Base-by-base conservation (phyloP, 2,113 vertebrate species). In the Monopterus albus region DNA sequence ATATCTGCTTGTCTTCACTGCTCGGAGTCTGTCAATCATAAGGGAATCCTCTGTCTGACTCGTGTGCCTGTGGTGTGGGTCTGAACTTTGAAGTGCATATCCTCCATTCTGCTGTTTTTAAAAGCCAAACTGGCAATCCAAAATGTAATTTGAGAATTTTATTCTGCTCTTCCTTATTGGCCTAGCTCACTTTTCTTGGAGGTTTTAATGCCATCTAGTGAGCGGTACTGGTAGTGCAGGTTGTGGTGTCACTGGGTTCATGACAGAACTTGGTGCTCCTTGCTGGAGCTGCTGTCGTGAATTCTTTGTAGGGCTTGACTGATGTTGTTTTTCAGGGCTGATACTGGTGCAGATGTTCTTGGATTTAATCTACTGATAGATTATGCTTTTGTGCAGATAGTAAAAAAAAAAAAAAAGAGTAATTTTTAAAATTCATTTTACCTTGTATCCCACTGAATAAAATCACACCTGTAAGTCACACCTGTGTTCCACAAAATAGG, bases 191-290 rank as follows among this genome's bases (percentile, higher is more conserved):
- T 67, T 75, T 56, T 73, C 33, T 17, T 46, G 15, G 9, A 15
- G 17, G 3, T 72, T 69, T 73, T 2, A 7, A 42, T 76, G 13
- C 90, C 91, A 83, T 84, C 92, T 90, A 86, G 85, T 47, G 91
- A 29, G 28, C 2, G 0, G 6, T 7, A 15, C 10, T 13, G 78
- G 10, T 68, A 80, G 62, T 81, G 80, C 86, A 83, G 58, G 56
- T 28, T 21, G 26, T 26, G 67, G 87, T 86, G 86, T 91, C 90
- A 91, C 5, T 29, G 90, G 57, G 89, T 91, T 91, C 89, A 88
- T 63, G 76, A 66, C 56, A 83, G 79, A 88, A 85, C 88, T 70
- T 87, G 71, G 74, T 88, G 89, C 80, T 89, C 87, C 40, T 73
- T 78, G 72, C 66, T 75, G 59, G 51, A 67, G 68, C 62, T 53